Evolutionary conservation across 2,113 vertebrate genomes (phyloP).

Genomic region (rat (Rattus norvegicus)): GRCr8 NC_086021.1:54586501-54587000

Average conservation of each 20-base stretch:
- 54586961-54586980: not conserved
- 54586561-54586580: not conserved
- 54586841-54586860: not conserved
- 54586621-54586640: not conserved
- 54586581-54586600: not conserved
- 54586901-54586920: not conserved
- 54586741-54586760: not conserved
- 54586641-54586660: not conserved
- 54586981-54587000: not conserved
- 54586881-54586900: not conserved
- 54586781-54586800: not conserved
- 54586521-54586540: not conserved
- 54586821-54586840: not conserved
- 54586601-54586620: not conserved
- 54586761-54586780: not conserved
- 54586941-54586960: not conserved
- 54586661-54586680: accelerated
- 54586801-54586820: no score
- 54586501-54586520: not conserved
- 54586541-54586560: not conserved
- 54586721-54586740: not conserved
- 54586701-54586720: not conserved
- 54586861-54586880: not conserved
- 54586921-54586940: not conserved
- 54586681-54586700: not conserved